Conservation (phyloP, 1,140 invertebrate species). For the Phenacoccus solenopsis region DNA sequence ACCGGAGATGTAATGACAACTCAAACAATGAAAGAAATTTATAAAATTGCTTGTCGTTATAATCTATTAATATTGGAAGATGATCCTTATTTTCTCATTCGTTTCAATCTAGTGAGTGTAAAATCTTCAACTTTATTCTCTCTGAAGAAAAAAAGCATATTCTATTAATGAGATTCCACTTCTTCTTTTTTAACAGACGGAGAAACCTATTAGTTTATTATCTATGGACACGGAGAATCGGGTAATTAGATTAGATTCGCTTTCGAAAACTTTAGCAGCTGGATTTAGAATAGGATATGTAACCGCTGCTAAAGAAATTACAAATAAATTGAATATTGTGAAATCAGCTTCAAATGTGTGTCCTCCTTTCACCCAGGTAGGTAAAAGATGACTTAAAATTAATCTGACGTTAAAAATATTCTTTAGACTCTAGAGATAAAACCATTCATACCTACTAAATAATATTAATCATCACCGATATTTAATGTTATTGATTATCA, state of each 20-base stretch:
- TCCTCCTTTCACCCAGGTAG: not conserved
- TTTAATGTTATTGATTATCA: too few species aligned
- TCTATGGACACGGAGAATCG: constrained; percentile 62
- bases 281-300: constrained; percentile 57
- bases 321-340: constrained; percentile 38
- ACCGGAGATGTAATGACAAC: constrained; percentile 50
- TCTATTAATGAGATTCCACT: too few species aligned
- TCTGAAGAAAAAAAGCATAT: too few species aligned
- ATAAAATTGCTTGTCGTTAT: constrained; percentile 57
- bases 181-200: constrained; percentile 31
- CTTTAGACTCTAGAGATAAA: too few species aligned
- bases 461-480: too few species aligned
- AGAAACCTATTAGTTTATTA: constrained; percentile 51
- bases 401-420: too few species aligned
- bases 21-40: constrained; percentile 54
- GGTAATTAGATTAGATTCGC: constrained; percentile 63
- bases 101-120: constrained; percentile 42
- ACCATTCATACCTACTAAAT: too few species aligned
- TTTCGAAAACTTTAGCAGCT: constrained; percentile 63
- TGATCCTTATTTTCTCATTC: constrained; percentile 66
- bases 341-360: not conserved
- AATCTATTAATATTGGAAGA: constrained; percentile 68
- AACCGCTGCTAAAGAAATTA: constrained; percentile 48
- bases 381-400: too few species aligned
- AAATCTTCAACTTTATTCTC: too few species aligned